A percentile compares a stretch with the other conserved stretches of the same genome.
Evolutionary conservation across 1,140 invertebrate species (phyloP).

Genomic region (Pinna nobilis): DNA sequence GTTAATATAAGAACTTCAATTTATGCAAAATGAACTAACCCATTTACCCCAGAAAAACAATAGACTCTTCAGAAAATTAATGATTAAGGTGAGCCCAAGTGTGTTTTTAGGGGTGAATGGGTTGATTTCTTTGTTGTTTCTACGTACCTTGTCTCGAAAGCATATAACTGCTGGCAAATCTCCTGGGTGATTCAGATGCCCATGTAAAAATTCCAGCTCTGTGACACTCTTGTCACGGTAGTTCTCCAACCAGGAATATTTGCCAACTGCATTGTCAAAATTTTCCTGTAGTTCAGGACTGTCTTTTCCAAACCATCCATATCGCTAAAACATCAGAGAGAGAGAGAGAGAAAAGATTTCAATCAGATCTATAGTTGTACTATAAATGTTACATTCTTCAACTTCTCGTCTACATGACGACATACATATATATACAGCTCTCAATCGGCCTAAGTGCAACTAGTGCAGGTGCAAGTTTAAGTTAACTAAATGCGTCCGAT

Average conservation of each 20-base stretch:
- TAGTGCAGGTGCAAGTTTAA: too few relatives aligned
- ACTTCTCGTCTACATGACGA: too few relatives aligned
- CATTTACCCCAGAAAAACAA: not conserved
- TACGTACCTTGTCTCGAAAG: constrained; percentile 67
- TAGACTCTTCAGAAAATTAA: not conserved
- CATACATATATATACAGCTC: too few relatives aligned
- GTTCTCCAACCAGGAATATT: constrained; percentile 64
- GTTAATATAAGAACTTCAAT: too few relatives aligned
- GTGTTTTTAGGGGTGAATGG: too few relatives aligned
- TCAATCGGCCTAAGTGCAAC: too few relatives aligned
- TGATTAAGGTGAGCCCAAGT: too few relatives aligned
- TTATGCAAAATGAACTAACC: not conserved
- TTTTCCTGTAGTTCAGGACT: constrained; percentile 63
- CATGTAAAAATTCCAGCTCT: constrained; percentile 69
- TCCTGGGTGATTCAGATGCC: constrained; percentile 66
- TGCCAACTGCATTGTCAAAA: constrained; percentile 63
- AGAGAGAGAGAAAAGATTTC: too few relatives aligned
- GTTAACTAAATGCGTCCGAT: too few relatives aligned
- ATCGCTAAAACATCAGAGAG: too few relatives aligned
- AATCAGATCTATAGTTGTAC: too few relatives aligned
- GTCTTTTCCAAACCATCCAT: constrained; percentile 69
- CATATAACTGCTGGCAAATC: constrained; percentile 61
- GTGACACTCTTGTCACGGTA: constrained; percentile 67
- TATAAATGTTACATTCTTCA: too few relatives aligned
- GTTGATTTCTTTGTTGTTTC: not conserved